Conservation (phyloP, 2,113 vertebrate genomes). For the Zosterops pallidus region DNA sequence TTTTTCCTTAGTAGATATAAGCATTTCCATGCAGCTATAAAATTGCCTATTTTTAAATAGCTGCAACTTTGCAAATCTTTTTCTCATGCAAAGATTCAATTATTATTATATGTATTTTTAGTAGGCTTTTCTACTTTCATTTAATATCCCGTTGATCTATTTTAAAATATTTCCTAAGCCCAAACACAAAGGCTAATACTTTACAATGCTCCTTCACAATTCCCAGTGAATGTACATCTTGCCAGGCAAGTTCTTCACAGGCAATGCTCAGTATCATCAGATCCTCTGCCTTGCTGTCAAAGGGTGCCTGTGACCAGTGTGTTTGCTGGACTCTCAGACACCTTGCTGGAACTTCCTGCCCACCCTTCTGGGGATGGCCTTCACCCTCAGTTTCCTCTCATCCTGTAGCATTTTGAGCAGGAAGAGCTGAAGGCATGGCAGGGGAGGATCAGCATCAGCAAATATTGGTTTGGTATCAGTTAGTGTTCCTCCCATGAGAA, state of each 20-base stretch:
- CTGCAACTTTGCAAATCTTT: neutral
- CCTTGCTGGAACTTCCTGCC: neutral
- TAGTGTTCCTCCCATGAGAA: neutral
- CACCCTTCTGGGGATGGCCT: neutral
- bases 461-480: neutral
- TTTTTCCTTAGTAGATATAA: neutral
- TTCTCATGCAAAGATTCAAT: neutral
- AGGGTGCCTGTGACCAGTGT: neutral
- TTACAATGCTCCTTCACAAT: neutral
- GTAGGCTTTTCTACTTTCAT: neutral
- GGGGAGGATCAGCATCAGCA: neutral
- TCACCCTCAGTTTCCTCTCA: neutral
- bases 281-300: neutral
- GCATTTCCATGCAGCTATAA: neutral
- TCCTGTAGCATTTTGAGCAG: neutral
- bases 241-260: neutral
- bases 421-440: neutral
- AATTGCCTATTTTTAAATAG: neutral
- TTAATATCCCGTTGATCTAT: neutral
- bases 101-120: neutral
- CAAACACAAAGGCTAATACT: neutral
- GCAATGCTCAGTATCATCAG: rapidly evolving
- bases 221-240: neutral
- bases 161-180: neutral
- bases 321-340: neutral